These are phyloP conservation scores for Euphonia xanthogaster DNA, from an alignment of 2,797 vertebrate species.

Conservation along the genomic window DNA sequence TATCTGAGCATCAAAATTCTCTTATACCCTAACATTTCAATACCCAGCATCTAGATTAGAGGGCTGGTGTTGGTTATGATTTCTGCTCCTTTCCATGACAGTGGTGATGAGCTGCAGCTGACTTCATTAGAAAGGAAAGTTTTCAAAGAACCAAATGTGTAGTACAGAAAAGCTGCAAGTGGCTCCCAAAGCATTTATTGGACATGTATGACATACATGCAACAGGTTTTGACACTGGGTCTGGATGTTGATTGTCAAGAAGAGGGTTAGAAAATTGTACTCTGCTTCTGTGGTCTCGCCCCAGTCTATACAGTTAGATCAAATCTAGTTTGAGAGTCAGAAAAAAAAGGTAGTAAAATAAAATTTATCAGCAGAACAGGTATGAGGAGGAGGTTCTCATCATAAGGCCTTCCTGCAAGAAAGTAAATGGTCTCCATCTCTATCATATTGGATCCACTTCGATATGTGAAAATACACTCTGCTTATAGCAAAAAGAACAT, in stretches of 20 bases:
- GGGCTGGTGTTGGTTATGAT: not conserved
- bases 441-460: not conserved
- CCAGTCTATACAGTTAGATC: not conserved
- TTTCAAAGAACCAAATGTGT: not conserved
- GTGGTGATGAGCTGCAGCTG: not conserved
- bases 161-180: not conserved
- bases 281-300: not conserved
- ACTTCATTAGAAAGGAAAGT: not conserved
- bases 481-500: not conserved
- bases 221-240: not conserved
- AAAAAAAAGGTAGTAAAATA: not conserved
- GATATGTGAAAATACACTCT: not conserved
- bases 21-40: not conserved
- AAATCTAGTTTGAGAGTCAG: not conserved
- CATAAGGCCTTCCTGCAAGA: not conserved
- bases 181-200: not conserved
- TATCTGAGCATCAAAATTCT: not conserved
- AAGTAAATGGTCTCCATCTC: not conserved
- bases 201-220: accelerated
- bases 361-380: not conserved
- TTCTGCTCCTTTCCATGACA: not conserved
- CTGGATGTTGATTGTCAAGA: not conserved
- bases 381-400: not conserved
- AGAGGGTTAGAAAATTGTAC: not conserved
- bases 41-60: not conserved